phyloP scores from a whole-genome alignment of 2,888 invertebrate genomes.

The Lagria hirta region DNA sequence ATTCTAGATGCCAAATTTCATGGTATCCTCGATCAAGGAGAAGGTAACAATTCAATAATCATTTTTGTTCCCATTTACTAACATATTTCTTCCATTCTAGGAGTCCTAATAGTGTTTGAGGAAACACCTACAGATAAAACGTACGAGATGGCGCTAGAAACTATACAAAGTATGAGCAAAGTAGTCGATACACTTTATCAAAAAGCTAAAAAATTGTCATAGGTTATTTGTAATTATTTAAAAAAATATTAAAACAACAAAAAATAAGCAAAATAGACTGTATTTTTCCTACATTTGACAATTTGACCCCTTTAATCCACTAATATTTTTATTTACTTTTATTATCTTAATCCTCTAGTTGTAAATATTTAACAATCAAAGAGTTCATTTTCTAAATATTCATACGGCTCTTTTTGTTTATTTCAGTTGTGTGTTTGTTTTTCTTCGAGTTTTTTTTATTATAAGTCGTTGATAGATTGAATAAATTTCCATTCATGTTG shows the following conservation, averaged over 20 bases:
- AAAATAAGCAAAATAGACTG: conserved; percentile 42
- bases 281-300: conserved; percentile 43
- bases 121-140: conserved; percentile 93
- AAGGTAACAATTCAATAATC: conserved; percentile 57
- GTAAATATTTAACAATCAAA: conserved; percentile 36
- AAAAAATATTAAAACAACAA: conserved; percentile 20
- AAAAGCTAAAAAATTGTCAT: conserved; percentile 98
- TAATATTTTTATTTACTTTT: conserved; percentile 3
- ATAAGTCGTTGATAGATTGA: conserved; percentile 8
- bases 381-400: conserved; percentile 21
- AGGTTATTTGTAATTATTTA: conserved; percentile 48
- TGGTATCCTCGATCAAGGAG: conserved; percentile 98
- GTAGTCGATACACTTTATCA: conserved; percentile 99
- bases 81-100: conserved; percentile 35
- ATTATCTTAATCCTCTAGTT: conserved; percentile 23
- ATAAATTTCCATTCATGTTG: conserved; percentile 21
- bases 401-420: conserved; percentile 3
- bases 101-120: conserved; percentile 96
- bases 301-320: conserved; percentile 20
- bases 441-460: conserved; percentile 5
- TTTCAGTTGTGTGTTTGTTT: conserved; percentile 11
- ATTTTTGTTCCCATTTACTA: not conserved
- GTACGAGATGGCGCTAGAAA: conserved; percentile 95
- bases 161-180: conserved; percentile 98
- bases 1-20: conserved; percentile 97